Conservation (phyloP, 1,140 invertebrate species). For the Trypoxylus dichotomus region DNA sequence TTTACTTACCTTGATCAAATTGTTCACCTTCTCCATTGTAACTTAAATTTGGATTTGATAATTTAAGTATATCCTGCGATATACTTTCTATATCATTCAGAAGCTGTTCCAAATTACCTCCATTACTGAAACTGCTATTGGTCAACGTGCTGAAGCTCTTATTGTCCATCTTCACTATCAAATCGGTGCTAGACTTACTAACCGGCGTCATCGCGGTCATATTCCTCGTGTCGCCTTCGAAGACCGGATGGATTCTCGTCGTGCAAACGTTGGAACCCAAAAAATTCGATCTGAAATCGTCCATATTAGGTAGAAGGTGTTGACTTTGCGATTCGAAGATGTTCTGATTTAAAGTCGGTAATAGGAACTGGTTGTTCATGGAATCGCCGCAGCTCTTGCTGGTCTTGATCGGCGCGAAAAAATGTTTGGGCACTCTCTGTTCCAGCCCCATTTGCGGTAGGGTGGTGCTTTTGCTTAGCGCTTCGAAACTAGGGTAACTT, state of each 20-base stretch:
- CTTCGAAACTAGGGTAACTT: slow-evolving; percentile 44
- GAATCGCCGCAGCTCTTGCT: slow-evolving; percentile 42
- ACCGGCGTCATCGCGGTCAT: slow-evolving; percentile 22
- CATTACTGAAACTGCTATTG: slow-evolving; percentile 49
- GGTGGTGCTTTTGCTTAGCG: background rate
- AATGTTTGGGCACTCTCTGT: slow-evolving; percentile 51
- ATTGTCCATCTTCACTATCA: slow-evolving; percentile 51
- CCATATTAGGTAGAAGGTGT: background rate
- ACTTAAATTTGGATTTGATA: slow-evolving; percentile 33
- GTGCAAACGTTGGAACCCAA: background rate
- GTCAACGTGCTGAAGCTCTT: slow-evolving; percentile 39
- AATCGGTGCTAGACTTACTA: slow-evolving; percentile 45
- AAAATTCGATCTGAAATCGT: background rate
- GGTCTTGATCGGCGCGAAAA: slow-evolving; percentile 54
- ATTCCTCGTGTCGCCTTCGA: background rate
- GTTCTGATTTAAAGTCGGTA: background rate
- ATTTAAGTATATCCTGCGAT: slow-evolving; percentile 53
- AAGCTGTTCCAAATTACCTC: slow-evolving; percentile 55
- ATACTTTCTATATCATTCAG: slow-evolving; percentile 58
- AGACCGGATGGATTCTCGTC: background rate
- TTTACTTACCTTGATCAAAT: background rate
- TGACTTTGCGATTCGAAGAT: background rate
- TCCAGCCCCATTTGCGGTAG: background rate
- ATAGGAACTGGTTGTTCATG: slow-evolving; percentile 28
- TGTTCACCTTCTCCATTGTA: slow-evolving; percentile 27